phyloP scores from a whole-genome alignment of 2,797 vertebrate genomes.

The Pseudocheirus occidentalis region DNA sequence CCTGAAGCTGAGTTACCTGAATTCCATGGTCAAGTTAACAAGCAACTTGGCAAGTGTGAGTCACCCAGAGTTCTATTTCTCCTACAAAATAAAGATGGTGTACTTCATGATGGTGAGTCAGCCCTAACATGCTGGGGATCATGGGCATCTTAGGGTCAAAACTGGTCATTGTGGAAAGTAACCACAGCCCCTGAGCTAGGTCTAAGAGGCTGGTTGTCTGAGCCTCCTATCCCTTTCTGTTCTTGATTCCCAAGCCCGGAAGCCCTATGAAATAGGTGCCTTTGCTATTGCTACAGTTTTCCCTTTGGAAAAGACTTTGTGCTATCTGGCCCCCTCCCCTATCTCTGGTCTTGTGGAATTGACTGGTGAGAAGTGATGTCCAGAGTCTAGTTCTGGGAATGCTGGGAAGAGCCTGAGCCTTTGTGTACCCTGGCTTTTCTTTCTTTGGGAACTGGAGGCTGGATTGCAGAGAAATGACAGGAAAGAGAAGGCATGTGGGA shows the following conservation, averaged over 20 bases:
- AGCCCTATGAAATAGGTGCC: neutral
- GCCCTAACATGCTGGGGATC: neutral
- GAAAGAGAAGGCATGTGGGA: neutral
- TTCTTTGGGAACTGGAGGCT: neutral
- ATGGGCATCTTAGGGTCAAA: neutral
- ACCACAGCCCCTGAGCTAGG: neutral
- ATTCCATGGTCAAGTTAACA: slow-evolving; percentile 16
- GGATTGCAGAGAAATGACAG: neutral
- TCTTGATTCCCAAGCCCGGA: neutral
- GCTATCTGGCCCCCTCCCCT: neutral
- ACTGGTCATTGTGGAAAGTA: neutral
- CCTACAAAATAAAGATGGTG: slow-evolving; percentile 18
- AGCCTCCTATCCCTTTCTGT: neutral
- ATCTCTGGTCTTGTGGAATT: neutral
- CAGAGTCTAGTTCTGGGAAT: neutral
- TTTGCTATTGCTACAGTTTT: neutral
- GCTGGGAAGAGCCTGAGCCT: neutral
- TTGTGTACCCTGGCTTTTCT: neutral
- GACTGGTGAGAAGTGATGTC: neutral
- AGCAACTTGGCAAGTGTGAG: neutral
- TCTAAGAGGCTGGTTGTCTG: too few species aligned
- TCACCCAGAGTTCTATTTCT: neutral
- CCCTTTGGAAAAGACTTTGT: neutral
- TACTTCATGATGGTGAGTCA: slow-evolving; percentile 38
- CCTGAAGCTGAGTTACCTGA: slow-evolving; percentile 41